These are phyloP conservation scores for Platygyra sinensis DNA, from an alignment of 64 coral and sea anemone species.

Conservation along the genomic window DNA sequence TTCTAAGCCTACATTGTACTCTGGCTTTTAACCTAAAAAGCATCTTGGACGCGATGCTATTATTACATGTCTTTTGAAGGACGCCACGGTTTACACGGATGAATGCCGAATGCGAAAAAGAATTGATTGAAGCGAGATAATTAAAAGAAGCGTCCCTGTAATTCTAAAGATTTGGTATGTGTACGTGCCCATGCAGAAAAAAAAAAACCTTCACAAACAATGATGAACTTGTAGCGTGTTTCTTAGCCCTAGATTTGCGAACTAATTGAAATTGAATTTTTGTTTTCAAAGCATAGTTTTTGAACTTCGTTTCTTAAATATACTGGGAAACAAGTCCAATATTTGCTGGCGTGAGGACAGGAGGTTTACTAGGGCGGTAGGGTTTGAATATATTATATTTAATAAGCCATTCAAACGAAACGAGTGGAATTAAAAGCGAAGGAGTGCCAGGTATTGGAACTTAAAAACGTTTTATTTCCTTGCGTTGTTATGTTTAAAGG, in stretches of 20 bases:
- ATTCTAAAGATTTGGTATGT: neutral
- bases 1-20: neutral
- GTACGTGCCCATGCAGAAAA: neutral
- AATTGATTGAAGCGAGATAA: neutral
- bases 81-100: neutral
- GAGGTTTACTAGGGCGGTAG: neutral
- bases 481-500: too few relatives aligned
- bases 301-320: neutral
- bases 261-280: neutral
- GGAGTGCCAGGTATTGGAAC: neutral
- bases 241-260: neutral
- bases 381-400: neutral
- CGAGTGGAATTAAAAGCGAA: neutral
- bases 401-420: neutral
- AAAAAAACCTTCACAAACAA: neutral
- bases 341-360: neutral
- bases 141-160: neutral
- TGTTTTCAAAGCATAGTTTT: neutral
- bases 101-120: neutral
- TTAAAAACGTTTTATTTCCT: neutral
- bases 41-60: neutral
- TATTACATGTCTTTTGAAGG: neutral
- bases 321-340: neutral
- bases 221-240: neutral
- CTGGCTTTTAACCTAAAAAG: neutral